Evolutionary conservation across 2,113 vertebrate genomes (phyloP), one percentile per base, ranked within the genome.

Genomic region (Macrotis lagotis): DNA sequence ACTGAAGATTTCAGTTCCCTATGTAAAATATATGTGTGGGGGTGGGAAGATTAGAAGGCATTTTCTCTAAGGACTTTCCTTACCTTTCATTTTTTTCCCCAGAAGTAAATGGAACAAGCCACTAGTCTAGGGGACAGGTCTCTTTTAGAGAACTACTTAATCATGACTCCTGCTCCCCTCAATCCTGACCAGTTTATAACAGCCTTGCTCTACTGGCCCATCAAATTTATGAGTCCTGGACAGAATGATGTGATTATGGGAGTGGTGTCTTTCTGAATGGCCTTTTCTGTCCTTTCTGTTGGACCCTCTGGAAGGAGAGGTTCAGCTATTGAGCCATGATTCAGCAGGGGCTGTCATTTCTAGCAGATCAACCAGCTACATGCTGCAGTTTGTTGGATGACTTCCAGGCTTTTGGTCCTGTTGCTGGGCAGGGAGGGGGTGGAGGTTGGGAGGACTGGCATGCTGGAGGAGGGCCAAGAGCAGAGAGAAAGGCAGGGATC

Each of bases 381-480:
- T 0, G 0, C 53, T 95, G 83, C 91, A 94, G 94, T 96, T 92
- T 95, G 92, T 93, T 91, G n/a, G n/a, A n/a, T 83, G 89, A 88
- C 66, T 96, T 94, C 92, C 95, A 96, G 91, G 93, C 49, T 93
- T 50, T n/a, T 31, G 26, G n/a, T 97, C 90, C 97, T 95, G 94
- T 92, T 97, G 96, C 95, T 94, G 92, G 94, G 51, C 95, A 92
- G 31, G 8, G 0, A 53, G 92, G 44, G 66, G n/a, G n/a, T 28
- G 31, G 24, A 28, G 48, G 52, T 50, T 44, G 93, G 91, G 48
- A 88, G 49, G 31, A 28, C 22, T 74, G 53, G 48, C 51, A 66
- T 25, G 1, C 22, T 93, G 96, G 94, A 95, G 53, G 47, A 12
- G 49, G 94, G 93, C 96, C 96, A 94, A 55, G 59, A 28, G 51